Conservation (phyloP, 2,888 invertebrate species). For the Muschampia plurimacula region DNA sequence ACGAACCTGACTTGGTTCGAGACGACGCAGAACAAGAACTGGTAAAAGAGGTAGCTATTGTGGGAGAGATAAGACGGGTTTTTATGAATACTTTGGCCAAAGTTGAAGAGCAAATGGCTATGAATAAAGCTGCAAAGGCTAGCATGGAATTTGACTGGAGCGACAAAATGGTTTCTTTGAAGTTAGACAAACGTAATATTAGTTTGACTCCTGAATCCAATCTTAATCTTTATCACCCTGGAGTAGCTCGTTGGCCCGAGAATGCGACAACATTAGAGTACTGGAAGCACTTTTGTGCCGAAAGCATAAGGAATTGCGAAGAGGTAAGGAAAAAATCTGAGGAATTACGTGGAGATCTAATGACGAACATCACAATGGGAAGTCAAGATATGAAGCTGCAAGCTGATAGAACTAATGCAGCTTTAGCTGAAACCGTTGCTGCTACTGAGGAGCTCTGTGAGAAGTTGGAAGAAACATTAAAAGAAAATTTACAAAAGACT, state of each 20-base stretch:
- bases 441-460: conserved; percentile 90
- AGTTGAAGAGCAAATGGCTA: conserved; percentile 89
- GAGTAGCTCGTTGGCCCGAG: conserved; percentile 92
- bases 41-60: conserved; percentile 90
- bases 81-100: conserved; percentile 87
- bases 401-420: conserved; percentile 92
- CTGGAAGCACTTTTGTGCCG: conserved; percentile 93
- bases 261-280: conserved; percentile 89
- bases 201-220: conserved; percentile 88
- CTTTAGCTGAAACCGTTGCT: conserved; percentile 89
- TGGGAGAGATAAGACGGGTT: conserved; percentile 88
- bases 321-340: conserved; percentile 90
- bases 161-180: conserved; percentile 92
- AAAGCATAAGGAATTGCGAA: conserved; percentile 91
- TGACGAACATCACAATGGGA: conserved; percentile 90
- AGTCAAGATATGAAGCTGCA: conserved; percentile 93
- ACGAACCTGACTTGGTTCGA: conserved; percentile 91
- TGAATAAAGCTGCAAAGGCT: conserved; percentile 91
- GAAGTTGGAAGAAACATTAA: conserved; percentile 89
- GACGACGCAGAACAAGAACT: conserved; percentile 93
- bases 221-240: conserved; percentile 90
- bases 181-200: conserved; percentile 89
- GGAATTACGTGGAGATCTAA: conserved; percentile 88
- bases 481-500: conserved; percentile 90
- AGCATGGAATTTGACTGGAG: conserved; percentile 95